Evolutionary conservation across 1,140 invertebrate genomes (phyloP), one percentile per base, ranked within the genome.

Genomic region (Andrena cerasifolii): DNA sequence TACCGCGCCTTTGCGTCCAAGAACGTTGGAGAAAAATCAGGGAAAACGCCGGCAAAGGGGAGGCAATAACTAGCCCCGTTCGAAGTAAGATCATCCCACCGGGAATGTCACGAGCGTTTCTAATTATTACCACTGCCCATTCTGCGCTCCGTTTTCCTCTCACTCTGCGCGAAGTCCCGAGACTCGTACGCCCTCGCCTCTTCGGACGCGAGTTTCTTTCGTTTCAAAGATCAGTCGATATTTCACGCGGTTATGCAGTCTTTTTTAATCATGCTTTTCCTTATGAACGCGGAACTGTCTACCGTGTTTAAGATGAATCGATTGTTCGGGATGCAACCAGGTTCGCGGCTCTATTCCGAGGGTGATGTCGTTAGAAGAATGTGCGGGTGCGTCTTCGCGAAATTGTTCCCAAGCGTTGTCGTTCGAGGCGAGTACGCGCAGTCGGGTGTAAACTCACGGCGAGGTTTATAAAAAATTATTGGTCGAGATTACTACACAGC

Each of bases 341-440:
- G 56, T 80, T 68, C 43, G 7, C 43, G 45, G 18, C 28, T 51
- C 59, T 49, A 12, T 21, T 26, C 43, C 28, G 1, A 24, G 53
- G 67, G 36, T 33, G 72, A 54, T 62, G 59, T 28, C 16, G 51
- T 66, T 14, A 71, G 79, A 71, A 43, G 40, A 68, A 75, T 47
- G 47, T 56, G 63, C 62, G 63, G n/a, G n/a, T 70, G 14, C 12
- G 45, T 63, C 26, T 51, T 61, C 47, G 31, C 24, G 43, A 73
- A n/a, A 73, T 73, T 73, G 68, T 82, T 76, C 73, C 53, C 73
- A 68, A 49, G 61, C 70, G 58, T 18, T 51, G 43, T 66, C 26
- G 33, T 43, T 43, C 61, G 14, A 66, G 72, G 45, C 26, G 40
- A 5, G 3, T 40, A 26, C 66, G 33, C 53, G n/a, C 51, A 65